These are phyloP conservation scores for Mylabris sibirica DNA, from an alignment of 2,888 invertebrate genomes.

Conservation along the genomic window DNA sequence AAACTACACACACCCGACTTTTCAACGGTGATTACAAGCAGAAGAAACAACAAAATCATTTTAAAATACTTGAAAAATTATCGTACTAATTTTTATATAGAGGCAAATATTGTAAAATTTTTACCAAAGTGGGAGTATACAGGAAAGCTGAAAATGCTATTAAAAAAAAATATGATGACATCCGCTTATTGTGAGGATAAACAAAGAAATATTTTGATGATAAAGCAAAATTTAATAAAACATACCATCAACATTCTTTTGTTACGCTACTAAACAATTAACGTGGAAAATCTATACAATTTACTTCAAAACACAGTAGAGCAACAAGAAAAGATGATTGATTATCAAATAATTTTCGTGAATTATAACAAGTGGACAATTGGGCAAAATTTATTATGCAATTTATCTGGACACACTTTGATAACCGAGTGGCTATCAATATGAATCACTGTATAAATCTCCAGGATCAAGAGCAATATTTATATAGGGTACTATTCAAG, in stretches of 20 bases:
- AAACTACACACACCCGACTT: not conserved
- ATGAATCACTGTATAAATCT: not conserved
- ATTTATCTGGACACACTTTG: not conserved
- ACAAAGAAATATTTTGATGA: slow-evolving; percentile 1
- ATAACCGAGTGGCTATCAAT: not conserved
- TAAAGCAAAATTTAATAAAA: slow-evolving; percentile 12
- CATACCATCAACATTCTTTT: too few relatives aligned
- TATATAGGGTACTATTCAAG: not conserved
- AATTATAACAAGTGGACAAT: too few relatives aligned
- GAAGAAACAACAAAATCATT: too few relatives aligned
- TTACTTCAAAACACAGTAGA: too few relatives aligned
- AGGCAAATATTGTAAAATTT: too few relatives aligned
- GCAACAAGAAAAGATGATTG: too few relatives aligned
- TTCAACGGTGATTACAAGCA: too few relatives aligned
- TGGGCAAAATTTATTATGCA: not conserved
- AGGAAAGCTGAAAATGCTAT: not conserved
- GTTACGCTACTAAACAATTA: too few relatives aligned
- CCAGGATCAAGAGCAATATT: not conserved
- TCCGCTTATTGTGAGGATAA: not conserved
- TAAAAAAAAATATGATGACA: not conserved
- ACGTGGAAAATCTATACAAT: too few relatives aligned
- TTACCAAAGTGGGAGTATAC: not conserved
- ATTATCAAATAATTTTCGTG: too few relatives aligned
- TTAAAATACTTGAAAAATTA: too few relatives aligned
- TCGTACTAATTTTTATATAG: too few relatives aligned